These are phyloP conservation scores for Drepanosiphum platanoidis DNA, from an alignment of 2,888 invertebrate species.

Conservation along the genomic window DNA sequence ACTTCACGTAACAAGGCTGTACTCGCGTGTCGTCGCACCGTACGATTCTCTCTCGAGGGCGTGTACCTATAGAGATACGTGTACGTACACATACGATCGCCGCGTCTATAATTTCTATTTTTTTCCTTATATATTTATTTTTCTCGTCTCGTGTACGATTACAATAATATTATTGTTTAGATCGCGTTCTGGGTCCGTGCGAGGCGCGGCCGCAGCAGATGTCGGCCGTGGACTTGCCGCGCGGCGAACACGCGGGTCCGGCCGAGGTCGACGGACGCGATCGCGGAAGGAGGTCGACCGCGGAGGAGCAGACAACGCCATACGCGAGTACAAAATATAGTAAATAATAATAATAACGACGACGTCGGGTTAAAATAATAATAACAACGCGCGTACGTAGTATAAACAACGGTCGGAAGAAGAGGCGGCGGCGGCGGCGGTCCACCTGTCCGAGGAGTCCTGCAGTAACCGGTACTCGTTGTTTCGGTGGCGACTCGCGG, in stretches of 20 bases:
- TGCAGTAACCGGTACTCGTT: neutral
- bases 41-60: too few species aligned
- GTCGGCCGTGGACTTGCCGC: neutral
- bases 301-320: neutral
- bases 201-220: neutral
- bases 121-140: too few species aligned
- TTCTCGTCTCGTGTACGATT: too few species aligned
- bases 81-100: too few species aligned
- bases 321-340: neutral
- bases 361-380: too few species aligned
- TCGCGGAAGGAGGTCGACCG: too few species aligned
- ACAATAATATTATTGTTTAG: neutral
- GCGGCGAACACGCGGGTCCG: neutral
- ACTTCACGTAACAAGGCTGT: too few species aligned
- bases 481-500: neutral
- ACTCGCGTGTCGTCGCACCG: too few species aligned
- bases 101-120: too few species aligned
- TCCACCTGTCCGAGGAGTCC: conserved; percentile 35
- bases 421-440: neutral
- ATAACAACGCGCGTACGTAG: neutral
- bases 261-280: conserved; percentile 4
- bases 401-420: neutral
- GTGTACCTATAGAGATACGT: too few species aligned
- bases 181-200: neutral
- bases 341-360: neutral